phyloP scores from a whole-genome alignment of 2,888 invertebrate genomes.

The Hirtodrosophila duncani region DNA sequence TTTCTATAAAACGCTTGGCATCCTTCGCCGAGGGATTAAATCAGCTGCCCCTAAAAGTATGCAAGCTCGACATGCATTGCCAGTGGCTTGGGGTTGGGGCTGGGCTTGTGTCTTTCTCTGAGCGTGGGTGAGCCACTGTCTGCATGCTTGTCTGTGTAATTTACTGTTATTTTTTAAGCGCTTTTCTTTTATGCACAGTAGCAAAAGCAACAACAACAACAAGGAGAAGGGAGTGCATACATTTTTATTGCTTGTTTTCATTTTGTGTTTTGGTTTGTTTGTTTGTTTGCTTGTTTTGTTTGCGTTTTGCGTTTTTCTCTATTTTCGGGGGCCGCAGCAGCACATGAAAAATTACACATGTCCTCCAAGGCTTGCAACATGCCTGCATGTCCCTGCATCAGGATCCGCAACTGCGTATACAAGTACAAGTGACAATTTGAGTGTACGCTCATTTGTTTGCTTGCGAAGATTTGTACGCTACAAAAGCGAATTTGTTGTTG shows the following conservation, averaged over 20 bases:
- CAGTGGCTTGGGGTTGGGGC: constrained; percentile 23
- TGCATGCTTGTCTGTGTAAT: constrained; percentile 51
- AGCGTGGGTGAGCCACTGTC: constrained; percentile 19
- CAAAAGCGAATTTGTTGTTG: constrained; percentile 55
- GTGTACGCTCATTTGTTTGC: constrained; percentile 25
- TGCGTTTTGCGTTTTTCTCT: too few relatives aligned
- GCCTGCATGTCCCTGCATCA: constrained; percentile 19
- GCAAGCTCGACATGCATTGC: constrained; percentile 67
- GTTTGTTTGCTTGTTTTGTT: constrained; percentile 1
- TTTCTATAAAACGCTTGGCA: background rate
- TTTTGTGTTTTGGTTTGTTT: constrained; percentile 26
- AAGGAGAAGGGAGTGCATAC: constrained; percentile 24
- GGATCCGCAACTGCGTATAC: constrained; percentile 6
- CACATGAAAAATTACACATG: constrained; percentile 69
- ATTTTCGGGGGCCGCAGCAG: constrained; percentile 39
- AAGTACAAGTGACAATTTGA: constrained; percentile 30
- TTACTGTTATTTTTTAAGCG: constrained; percentile 70
- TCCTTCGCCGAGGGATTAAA: background rate
- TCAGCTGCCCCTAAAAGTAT: constrained; percentile 54
- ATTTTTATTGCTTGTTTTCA: constrained; percentile 47
- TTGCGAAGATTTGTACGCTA: constrained; percentile 45
- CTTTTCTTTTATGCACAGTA: constrained; percentile 55
- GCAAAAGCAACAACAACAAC: constrained; percentile 9
- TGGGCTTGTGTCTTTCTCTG: background rate
- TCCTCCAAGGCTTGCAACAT: constrained; percentile 50